Conservation (phyloP, 2,888 invertebrate genomes). For the Tuta absoluta region DNA sequence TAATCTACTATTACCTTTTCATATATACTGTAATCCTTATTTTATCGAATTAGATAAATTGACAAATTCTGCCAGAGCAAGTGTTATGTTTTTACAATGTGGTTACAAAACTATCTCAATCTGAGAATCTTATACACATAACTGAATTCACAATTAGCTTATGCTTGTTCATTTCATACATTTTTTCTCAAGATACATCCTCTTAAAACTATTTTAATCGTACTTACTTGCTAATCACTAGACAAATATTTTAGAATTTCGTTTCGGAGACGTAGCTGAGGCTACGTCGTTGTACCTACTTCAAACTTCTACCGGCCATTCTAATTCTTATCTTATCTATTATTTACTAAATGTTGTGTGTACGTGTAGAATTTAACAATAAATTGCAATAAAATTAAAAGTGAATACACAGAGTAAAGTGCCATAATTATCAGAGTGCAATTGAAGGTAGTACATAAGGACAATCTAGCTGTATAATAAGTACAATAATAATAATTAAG, state of each 20-base stretch:
- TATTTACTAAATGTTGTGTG: conserved; percentile 27
- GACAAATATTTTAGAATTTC: conserved; percentile 76
- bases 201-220: conserved; percentile 47
- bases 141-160: conserved; percentile 3
- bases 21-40: too few relatives aligned
- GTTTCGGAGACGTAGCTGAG: conserved; percentile 65
- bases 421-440: conserved; percentile 44
- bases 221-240: conserved; percentile 65
- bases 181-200: conserved; percentile 36
- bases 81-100: too few relatives aligned
- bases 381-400: conserved; percentile 47
- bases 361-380: conserved; percentile 31
- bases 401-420: conserved; percentile 50
- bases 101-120: not conserved
- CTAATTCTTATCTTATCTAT: conserved; percentile 43
- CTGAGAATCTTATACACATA: not conserved
- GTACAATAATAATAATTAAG: conserved; percentile 3
- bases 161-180: conserved; percentile 7
- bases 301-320: conserved; percentile 50
- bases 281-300: conserved; percentile 52
- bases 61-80: too few relatives aligned
- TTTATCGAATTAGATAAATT: too few relatives aligned
- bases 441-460: conserved; percentile 33
- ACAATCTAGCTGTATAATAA: conserved; percentile 31
- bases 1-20: too few relatives aligned